phyloP scores from a whole-genome alignment of 2,888 invertebrate genomes.

The Chymomyza amoena region DNA sequence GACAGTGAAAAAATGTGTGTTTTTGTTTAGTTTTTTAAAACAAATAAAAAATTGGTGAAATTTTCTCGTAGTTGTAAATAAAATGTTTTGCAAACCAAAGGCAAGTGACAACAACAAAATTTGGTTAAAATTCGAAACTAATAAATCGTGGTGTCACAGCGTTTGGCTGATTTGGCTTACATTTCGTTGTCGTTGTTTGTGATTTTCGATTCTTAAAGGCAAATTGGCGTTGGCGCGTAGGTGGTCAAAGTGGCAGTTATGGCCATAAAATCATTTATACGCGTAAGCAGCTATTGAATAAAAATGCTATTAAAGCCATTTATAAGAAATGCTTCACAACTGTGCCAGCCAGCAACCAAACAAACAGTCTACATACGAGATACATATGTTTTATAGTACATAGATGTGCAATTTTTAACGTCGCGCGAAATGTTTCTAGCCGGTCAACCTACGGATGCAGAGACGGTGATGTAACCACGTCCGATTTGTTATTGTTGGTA shows the following conservation, averaged over 20 bases:
- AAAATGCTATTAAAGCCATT: slow-evolving; percentile 55
- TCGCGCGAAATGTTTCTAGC: slow-evolving; percentile 18
- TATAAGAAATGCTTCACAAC: slow-evolving; percentile 45
- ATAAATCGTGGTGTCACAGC: neutral
- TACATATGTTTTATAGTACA: neutral
- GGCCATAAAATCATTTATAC: slow-evolving; percentile 66
- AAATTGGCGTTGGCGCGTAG: slow-evolving; percentile 41
- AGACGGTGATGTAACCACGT: slow-evolving; percentile 56
- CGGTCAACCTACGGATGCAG: slow-evolving; percentile 42
- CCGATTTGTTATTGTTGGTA: slow-evolving; percentile 16
- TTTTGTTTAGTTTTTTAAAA: neutral
- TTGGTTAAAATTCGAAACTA: neutral
- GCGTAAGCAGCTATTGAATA: slow-evolving; percentile 63
- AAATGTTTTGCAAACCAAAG: neutral
- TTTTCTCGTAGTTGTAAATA: neutral
- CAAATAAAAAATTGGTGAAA: neutral
- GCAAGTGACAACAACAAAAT: neutral
- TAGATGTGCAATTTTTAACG: slow-evolving; percentile 54
- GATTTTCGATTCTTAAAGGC: slow-evolving; percentile 41
- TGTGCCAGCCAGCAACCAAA: slow-evolving; percentile 35
- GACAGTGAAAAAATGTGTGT: neutral
- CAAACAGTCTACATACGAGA: slow-evolving; percentile 6
- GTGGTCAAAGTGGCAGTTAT: slow-evolving; percentile 68
- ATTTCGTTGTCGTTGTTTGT: neutral
- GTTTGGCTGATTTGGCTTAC: neutral